These are phyloP conservation scores for Vannuccia rotundouncinata DNA, from an alignment of 2,888 invertebrate genomes.

Conservation along the genomic window DNA sequence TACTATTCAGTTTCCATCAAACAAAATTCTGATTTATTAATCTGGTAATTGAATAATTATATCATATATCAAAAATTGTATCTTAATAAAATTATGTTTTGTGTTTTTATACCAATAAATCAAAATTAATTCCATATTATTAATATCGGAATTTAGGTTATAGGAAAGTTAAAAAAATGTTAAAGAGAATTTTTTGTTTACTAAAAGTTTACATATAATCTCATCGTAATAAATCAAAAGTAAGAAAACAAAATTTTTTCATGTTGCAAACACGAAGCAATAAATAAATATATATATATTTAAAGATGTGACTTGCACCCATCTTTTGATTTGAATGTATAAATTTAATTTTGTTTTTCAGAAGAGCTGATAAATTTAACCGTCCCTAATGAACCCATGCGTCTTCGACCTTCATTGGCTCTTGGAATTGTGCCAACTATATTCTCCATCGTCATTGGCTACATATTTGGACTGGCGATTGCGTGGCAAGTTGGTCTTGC, in stretches of 20 bases:
- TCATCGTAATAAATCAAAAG: background rate
- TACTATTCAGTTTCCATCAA: no score
- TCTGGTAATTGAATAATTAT: background rate
- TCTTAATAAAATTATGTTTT: background rate
- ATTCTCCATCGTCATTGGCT: slow-evolving; percentile 11
- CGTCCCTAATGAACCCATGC: background rate
- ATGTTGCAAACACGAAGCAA: no score
- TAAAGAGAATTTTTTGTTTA: background rate
- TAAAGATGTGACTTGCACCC: no score
- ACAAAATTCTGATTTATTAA: background rate
- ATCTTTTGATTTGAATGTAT: no score
- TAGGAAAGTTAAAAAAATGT: background rate
- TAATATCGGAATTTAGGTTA: background rate
- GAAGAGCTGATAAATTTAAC: slow-evolving; percentile 31
- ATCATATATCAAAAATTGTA: background rate
- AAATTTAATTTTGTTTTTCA: background rate
- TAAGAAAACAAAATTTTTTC: no score
- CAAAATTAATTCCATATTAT: background rate
- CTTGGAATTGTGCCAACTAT: slow-evolving; percentile 16
- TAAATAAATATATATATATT: no score
- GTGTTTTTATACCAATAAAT: no score
- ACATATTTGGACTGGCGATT: slow-evolving; percentile 10
- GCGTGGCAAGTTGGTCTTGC: slow-evolving; percentile 28
- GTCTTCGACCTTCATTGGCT: slow-evolving; percentile 3
- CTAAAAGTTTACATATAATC: background rate